These are phyloP conservation scores for Cotesia chilonis DNA, from an alignment of 1,140 invertebrate genomes.

Conservation along the genomic window DNA sequence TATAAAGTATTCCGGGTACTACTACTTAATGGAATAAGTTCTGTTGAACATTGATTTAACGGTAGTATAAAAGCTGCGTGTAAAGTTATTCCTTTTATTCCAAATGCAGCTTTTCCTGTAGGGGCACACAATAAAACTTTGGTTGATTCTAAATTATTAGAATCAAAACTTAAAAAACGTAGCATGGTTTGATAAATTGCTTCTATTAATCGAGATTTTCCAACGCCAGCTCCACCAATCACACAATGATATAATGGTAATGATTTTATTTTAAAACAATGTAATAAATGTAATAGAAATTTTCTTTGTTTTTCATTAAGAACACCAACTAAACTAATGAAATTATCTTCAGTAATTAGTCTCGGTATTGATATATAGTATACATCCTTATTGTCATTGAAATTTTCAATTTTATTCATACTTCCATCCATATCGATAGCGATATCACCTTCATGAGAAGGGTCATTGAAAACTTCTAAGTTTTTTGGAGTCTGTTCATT, in stretches of 20 bases:
- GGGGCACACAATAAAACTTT: slow-evolving; percentile 42
- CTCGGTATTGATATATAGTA: background rate
- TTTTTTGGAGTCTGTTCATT: too few relatives aligned
- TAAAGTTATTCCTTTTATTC: slow-evolving; percentile 46
- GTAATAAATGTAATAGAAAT: slow-evolving; percentile 39
- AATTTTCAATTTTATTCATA: too few relatives aligned
- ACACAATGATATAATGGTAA: slow-evolving; percentile 38
- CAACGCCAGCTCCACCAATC: slow-evolving; percentile 40
- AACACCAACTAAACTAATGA: background rate
- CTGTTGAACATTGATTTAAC: slow-evolving; percentile 34
- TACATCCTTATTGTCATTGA: too few relatives aligned
- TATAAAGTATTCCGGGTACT: slow-evolving; percentile 31
- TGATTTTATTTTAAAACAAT: slow-evolving; percentile 40
- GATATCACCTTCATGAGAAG: too few relatives aligned
- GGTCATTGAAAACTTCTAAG: too few relatives aligned
- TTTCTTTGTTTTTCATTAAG: slow-evolving; percentile 33
- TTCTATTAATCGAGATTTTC: slow-evolving; percentile 42
- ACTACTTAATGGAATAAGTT: slow-evolving; percentile 14
- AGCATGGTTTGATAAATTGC: slow-evolving; percentile 38
- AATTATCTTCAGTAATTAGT: slow-evolving; percentile 8
- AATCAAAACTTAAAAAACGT: slow-evolving; percentile 18
- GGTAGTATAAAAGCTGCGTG: slow-evolving; percentile 49
- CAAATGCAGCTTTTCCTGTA: slow-evolving; percentile 54
- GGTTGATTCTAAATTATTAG: slow-evolving; percentile 6
- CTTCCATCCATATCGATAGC: too few relatives aligned